These are phyloP conservation scores for Eremophila alpestris DNA, from an alignment of 2,797 vertebrate genomes.

Conservation along the genomic window DNA sequence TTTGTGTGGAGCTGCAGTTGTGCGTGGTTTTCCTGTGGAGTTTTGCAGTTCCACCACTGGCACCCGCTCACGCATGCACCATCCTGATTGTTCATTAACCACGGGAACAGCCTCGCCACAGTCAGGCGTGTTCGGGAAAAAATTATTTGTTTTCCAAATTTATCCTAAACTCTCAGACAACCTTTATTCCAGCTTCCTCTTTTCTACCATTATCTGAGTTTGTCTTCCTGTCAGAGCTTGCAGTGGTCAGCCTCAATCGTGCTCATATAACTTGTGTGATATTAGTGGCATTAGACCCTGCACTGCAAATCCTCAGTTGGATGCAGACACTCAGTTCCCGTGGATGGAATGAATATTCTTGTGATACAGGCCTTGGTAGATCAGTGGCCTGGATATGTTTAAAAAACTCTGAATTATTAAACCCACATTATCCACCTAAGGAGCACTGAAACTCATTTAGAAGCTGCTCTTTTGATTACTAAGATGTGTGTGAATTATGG, in stretches of 20 bases:
- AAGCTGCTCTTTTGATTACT: not conserved
- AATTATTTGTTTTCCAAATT: not conserved
- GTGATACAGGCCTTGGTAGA: not conserved
- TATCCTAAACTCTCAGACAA: not conserved
- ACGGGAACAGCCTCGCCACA: not conserved
- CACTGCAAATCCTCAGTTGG: not conserved
- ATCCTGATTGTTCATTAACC: slow-evolving; percentile 15
- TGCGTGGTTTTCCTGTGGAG: slow-evolving; percentile 26
- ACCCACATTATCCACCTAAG: not conserved
- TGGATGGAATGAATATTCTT: not conserved
- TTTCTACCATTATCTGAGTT: not conserved
- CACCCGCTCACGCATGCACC: not conserved
- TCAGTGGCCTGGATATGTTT: not conserved
- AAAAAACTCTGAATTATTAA: not conserved
- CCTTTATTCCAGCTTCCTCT: not conserved
- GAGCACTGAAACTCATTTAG: not conserved
- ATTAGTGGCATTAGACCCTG: not conserved
- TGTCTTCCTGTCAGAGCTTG: not conserved
- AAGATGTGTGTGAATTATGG: not conserved
- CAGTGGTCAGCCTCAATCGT: not conserved
- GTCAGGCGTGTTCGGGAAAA: not conserved
- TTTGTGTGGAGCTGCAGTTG: slow-evolving; percentile 29
- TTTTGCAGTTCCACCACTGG: slow-evolving; percentile 8
- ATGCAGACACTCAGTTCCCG: not conserved
- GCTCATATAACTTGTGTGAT: not conserved